These are phyloP conservation scores for Rhynchopsitta pachyrhyncha DNA, from an alignment of 2,113 vertebrate genomes.

Conservation along the genomic window DNA sequence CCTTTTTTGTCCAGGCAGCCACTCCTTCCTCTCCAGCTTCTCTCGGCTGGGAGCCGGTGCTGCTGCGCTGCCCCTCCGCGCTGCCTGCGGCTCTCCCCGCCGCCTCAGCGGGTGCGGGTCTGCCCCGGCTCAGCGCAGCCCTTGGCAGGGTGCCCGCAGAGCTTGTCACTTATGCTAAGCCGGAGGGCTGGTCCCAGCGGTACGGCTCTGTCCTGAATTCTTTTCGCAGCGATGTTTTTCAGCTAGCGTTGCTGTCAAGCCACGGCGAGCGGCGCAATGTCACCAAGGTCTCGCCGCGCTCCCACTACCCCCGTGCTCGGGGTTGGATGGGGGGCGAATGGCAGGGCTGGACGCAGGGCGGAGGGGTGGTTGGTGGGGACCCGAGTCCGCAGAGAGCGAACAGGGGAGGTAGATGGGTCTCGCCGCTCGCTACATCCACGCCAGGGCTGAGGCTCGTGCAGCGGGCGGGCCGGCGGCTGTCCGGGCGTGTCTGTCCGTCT, in stretches of 20 bases:
- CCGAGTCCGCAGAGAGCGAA: neutral
- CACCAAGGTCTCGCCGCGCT: neutral
- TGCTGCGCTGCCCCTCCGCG: neutral
- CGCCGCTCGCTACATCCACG: neutral
- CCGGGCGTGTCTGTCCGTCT: neutral
- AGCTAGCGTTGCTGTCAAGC: neutral
- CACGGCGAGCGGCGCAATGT: slow-evolving; percentile 31
- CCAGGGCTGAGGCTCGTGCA: neutral
- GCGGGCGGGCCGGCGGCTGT: neutral
- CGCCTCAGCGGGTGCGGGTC: neutral
- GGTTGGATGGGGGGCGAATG: neutral
- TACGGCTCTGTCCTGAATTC: slow-evolving; percentile 41
- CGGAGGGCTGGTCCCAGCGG: slow-evolving; percentile 19
- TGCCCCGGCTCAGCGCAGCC: neutral
- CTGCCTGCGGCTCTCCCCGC: neutral
- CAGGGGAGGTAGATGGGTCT: neutral
- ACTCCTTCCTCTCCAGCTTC: neutral
- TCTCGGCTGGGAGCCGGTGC: neutral
- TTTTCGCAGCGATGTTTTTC: neutral
- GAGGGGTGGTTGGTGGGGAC: no score
- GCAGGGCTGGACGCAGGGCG: neutral
- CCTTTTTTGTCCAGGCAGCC: neutral
- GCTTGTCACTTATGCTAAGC: slow-evolving; percentile 23
- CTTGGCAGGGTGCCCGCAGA: slow-evolving; percentile 13
- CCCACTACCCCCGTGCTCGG: neutral